Base-by-base conservation (phyloP, 2,113 vertebrate genomes). In the Crotalus tigris region DNA sequence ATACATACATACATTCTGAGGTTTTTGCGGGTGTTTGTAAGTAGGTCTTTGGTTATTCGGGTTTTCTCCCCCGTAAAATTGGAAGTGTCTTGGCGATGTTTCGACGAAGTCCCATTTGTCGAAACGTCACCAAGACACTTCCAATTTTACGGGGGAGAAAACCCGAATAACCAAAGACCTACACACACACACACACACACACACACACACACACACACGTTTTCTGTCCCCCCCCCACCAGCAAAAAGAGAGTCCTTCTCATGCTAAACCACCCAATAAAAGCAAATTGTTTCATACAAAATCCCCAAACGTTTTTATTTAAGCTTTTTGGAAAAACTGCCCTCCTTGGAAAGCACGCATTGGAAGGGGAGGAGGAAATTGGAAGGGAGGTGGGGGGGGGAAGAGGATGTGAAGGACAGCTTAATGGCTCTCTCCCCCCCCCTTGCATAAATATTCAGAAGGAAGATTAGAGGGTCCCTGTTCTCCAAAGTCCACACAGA, bases 381-480 rank as follows among this genome's bases (percentile, higher is more conserved):
- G 98, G 29, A 29, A 33, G 13, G 2, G 12, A 33, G 6, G 15
- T 1, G 29, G 29, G 15, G 15, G 17, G 97, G 39, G 39, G 97
- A 97, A 96, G 97, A 96, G 96, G 97, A 97, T 96, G 98, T 98
- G 98, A 98, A 98, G 98, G 97, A 97, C 97, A 98, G 98, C 97
- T 98, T 98, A 98, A 98, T 98, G 97, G 97, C 97, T 97, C 97
- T 97, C 98, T 97, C 1, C 4, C 12, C n/a, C 64, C 4, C 12
- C n/a, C 94, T 96, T 97, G 95, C 98, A 98, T 99, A 98, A 98
- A 99, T 99, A 99, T 99, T 98, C 98, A 99, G 96, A 97, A 97
- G 98, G 97, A 98, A 98, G 97, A 98, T 98, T 98, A 98, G 97
- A 97, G 97, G 97, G 98, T 98, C 98, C 97, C 97, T 97, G 97